phyloP scores from a whole-genome alignment of 2,797 vertebrate species.

The Sebastes oblongus region DNA sequence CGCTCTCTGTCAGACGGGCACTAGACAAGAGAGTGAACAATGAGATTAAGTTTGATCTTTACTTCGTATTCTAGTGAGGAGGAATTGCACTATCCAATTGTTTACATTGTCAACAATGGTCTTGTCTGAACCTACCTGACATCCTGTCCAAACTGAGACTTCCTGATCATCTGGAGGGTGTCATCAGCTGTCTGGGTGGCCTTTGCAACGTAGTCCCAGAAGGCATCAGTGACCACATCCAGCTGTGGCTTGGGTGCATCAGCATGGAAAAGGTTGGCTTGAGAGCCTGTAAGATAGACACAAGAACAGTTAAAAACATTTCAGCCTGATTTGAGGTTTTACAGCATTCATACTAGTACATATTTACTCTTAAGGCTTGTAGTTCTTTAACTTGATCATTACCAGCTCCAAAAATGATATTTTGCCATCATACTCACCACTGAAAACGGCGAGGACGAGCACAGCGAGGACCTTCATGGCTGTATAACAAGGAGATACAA shows the following conservation, averaged over 20 bases:
- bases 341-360: neutral
- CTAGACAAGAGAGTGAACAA: slow-evolving; percentile 39
- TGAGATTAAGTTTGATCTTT: neutral
- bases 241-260: slow-evolving; percentile 80
- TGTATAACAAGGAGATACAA: slow-evolving; percentile 4
- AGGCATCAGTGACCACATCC: slow-evolving; percentile 80
- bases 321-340: neutral
- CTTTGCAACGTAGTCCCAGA: slow-evolving; percentile 82
- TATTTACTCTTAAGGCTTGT: accelerated
- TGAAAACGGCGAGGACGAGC: slow-evolving; percentile 74
- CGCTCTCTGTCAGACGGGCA: slow-evolving; percentile 56
- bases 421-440: slow-evolving; percentile 59
- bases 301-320: neutral
- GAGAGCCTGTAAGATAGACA: slow-evolving; percentile 69
- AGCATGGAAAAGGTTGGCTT: slow-evolving; percentile 80
- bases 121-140: slow-evolving; percentile 75
- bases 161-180: slow-evolving; percentile 75
- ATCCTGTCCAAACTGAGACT: slow-evolving; percentile 79
- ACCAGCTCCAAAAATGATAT: neutral
- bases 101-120: neutral
- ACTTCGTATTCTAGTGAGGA: neutral
- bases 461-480: slow-evolving; percentile 79
- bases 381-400: neutral
- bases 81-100: too few relatives aligned
- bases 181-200: slow-evolving; percentile 80